phyloP scores from a whole-genome alignment of 35 echinoderm and acorn worm species.

The Holothuria glaberrima region DNA sequence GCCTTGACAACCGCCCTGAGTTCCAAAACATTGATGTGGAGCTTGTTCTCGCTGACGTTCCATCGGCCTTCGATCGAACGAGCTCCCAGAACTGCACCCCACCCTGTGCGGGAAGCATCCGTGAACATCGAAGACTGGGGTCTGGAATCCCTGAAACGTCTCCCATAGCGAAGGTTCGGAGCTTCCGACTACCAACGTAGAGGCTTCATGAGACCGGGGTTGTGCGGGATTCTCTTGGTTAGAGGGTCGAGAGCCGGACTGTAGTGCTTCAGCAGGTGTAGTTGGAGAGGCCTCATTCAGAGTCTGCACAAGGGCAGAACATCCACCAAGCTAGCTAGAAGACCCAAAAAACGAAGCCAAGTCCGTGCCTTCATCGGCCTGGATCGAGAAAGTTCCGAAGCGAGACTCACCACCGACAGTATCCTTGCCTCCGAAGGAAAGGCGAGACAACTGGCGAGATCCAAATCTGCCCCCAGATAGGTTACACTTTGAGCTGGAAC shows the following conservation, averaged over 20 bases:
- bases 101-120: constrained; percentile 19
- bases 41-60: neutral
- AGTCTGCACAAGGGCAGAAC: constrained; percentile 41
- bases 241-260: neutral
- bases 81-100: constrained; percentile 33
- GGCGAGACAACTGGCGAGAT: neutral
- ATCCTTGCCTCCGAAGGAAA: neutral
- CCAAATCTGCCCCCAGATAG: constrained; percentile 36
- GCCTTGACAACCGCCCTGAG: neutral
- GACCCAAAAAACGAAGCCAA: constrained; percentile 52
- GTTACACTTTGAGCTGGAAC: constrained; percentile 9
- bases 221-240: too few species aligned
- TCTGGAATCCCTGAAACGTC: too few species aligned
- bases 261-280: constrained; percentile 15
- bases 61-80: neutral
- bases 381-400: neutral
- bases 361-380: neutral
- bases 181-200: neutral
- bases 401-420: neutral
- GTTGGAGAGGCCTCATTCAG: constrained; percentile 51
- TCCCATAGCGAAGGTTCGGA: neutral
- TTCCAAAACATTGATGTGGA: constrained; percentile 18
- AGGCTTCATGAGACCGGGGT: too few species aligned
- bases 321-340: constrained; percentile 60
- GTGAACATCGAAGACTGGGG: neutral